phyloP scores from a whole-genome alignment of 2,888 invertebrate genomes.

The Diadegma fenestrale region DNA sequence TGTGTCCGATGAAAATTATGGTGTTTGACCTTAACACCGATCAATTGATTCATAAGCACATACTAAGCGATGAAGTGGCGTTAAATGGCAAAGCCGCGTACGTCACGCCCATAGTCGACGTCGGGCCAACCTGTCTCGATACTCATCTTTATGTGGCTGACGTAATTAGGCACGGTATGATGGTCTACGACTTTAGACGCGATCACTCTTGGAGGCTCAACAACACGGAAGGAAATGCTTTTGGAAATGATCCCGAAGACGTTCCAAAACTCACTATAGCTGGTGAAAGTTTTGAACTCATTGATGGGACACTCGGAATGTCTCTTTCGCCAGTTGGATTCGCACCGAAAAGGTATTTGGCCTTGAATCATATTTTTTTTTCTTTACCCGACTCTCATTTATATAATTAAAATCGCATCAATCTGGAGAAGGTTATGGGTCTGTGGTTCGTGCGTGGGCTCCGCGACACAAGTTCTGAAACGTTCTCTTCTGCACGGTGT shows the following conservation, averaged over 20 bases:
- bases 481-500: neutral
- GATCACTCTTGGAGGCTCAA: conserved; percentile 82
- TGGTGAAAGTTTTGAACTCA: conserved; percentile 81
- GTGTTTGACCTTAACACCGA: conserved; percentile 83
- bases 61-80: conserved; percentile 79
- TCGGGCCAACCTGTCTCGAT: conserved; percentile 80
- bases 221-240: conserved; percentile 82
- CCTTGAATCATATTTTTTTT: too few relatives aligned
- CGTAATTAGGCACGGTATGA: conserved; percentile 80
- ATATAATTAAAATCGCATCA: neutral
- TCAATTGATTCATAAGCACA: conserved; percentile 79
- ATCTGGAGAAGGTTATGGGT: neutral
- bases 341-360: conserved; percentile 76
- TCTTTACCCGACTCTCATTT: too few relatives aligned
- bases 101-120: conserved; percentile 82
- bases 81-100: conserved; percentile 78
- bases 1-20: conserved; percentile 83
- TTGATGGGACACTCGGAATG: conserved; percentile 83
- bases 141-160: conserved; percentile 82
- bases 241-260: conserved; percentile 79
- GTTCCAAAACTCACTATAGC: conserved; percentile 82
- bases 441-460: neutral
- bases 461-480: too few relatives aligned
- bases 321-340: conserved; percentile 82
- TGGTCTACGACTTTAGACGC: conserved; percentile 79